Evolutionary conservation across 1,140 invertebrate species (phyloP).

Genomic region (Panagrolaimus sp.): DNA sequence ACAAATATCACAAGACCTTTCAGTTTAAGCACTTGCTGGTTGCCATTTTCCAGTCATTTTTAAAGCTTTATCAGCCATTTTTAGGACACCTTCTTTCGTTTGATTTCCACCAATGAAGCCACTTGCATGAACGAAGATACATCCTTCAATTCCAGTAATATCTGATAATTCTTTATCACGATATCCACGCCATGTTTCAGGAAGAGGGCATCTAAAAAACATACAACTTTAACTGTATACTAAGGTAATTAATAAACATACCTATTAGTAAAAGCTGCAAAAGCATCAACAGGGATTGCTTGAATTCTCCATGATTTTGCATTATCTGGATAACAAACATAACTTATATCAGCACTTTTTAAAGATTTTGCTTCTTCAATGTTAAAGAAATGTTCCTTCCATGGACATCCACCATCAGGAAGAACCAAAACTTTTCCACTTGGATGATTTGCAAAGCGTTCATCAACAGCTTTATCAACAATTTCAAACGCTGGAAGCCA

Average conservation of each 20-base stretch:
- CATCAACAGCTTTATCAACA: conserved; percentile 70
- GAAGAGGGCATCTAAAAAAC: conserved; percentile 69
- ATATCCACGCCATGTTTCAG: conserved; percentile 75
- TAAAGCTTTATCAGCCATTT: conserved; percentile 69
- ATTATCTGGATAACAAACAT: conserved; percentile 69
- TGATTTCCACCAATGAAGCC: conserved; percentile 87
- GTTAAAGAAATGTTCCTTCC: conserved; percentile 79
- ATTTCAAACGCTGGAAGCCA: conserved; percentile 78
- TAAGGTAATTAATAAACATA: no score
- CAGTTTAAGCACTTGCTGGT: not conserved
- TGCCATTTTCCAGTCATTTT: not conserved
- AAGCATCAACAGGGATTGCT: conserved; percentile 69
- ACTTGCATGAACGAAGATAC: conserved; percentile 77
- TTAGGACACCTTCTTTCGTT: conserved; percentile 73
- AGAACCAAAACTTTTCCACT: conserved; percentile 77
- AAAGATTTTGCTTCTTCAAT: conserved; percentile 74
- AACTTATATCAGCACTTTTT: conserved; percentile 68
- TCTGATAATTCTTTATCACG: conserved; percentile 71
- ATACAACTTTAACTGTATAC: no score
- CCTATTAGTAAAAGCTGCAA: conserved; percentile 73
- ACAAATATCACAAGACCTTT: not conserved
- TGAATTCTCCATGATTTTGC: conserved; percentile 71
- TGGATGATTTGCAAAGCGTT: conserved; percentile 68
- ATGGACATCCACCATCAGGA: conserved; percentile 68
- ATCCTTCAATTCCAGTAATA: conserved; percentile 70